These are phyloP conservation scores for Drosophila recens DNA, from an alignment of 2,888 invertebrate species.

Conservation along the genomic window DNA sequence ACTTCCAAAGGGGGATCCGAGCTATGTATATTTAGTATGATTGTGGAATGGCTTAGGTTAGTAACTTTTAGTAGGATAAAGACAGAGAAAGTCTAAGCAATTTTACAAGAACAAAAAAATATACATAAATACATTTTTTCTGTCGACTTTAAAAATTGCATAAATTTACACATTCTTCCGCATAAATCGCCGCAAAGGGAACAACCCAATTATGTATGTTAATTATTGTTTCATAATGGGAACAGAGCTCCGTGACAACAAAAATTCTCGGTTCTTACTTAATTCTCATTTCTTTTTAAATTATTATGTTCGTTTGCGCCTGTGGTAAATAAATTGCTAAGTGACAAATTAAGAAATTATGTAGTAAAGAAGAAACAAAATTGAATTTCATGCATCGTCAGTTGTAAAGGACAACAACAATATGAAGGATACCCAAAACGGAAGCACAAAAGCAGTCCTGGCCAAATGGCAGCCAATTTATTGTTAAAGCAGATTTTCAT, in stretches of 20 bases:
- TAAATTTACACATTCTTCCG: neutral
- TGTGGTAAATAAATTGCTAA: constrained; percentile 10
- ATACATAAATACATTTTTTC: neutral
- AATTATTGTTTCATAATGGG: constrained; percentile 44
- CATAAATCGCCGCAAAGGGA: constrained; percentile 16
- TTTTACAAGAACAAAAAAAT: neutral
- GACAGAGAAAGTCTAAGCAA: neutral
- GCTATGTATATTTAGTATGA: constrained; percentile 3
- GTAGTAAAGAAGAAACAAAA: constrained; percentile 6
- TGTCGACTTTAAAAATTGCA: neutral
- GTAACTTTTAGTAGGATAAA: neutral
- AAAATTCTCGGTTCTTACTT: neutral
- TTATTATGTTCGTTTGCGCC: constrained; percentile 28
- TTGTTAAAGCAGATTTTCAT: neutral
- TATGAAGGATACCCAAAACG: neutral
- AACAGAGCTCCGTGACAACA: neutral
- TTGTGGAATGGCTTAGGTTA: neutral
- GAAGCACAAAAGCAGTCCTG: neutral
- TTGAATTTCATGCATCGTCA: constrained; percentile 25
- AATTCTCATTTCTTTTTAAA: constrained; percentile 20
- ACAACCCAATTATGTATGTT: constrained; percentile 43
- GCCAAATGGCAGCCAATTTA: neutral
- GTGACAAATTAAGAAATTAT: constrained; percentile 47
- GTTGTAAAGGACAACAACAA: constrained; percentile 1
- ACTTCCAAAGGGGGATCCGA: neutral